A percentile compares a stretch with the other conserved stretches of the same genome.
phyloP scores from a whole-genome alignment of 2,113 vertebrate species.

The Caracal caracal region DNA sequence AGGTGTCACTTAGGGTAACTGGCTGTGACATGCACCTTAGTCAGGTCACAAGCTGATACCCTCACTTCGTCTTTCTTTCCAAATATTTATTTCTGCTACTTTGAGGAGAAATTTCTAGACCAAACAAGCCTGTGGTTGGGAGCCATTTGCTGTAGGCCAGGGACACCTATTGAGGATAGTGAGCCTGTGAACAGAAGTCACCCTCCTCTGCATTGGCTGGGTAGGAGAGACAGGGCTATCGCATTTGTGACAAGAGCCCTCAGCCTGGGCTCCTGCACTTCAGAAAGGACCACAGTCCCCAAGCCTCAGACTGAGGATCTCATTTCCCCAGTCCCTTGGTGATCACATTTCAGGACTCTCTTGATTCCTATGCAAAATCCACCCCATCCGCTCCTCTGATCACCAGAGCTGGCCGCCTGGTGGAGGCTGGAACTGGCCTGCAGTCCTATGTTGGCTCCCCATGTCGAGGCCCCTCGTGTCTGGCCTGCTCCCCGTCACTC shows the following conservation, averaged over 20 bases:
- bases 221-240: background rate
- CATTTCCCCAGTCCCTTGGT: background rate
- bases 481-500: background rate
- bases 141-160: background rate
- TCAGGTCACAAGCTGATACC: background rate
- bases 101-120: background rate
- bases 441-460: background rate
- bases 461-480: background rate
- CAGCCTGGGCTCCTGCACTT: background rate
- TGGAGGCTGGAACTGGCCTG: background rate
- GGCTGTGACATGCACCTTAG: accelerated
- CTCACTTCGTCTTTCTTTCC: background rate
- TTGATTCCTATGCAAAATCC: background rate
- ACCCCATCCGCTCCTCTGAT: background rate
- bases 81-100: background rate
- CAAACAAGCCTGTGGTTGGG: background rate
- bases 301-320: accelerated
- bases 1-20: background rate
- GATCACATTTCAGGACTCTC: background rate
- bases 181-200: background rate
- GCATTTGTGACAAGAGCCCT: background rate
- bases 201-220: background rate
- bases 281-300: background rate
- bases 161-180: too few species aligned
- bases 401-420: background rate